Conservation (phyloP, 2,113 vertebrate genomes). For the Nicator chloris region DNA sequence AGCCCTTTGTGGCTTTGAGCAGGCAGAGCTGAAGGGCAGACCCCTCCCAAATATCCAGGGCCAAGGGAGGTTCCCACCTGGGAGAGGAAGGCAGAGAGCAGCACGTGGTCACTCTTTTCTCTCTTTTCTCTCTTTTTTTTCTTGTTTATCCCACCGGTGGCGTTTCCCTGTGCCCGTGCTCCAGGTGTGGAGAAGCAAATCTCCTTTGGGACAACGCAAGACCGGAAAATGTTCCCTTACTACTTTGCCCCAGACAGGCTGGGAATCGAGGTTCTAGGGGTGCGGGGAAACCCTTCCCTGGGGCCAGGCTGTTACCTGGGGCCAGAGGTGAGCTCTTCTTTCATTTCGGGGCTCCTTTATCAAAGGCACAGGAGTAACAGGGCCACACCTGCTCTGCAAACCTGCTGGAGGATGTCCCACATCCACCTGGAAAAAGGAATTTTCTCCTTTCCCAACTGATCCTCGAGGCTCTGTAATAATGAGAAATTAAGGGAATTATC, state of each 20-base stretch:
- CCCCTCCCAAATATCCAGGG: background rate
- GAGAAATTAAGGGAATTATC: background rate
- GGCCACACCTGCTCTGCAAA: background rate
- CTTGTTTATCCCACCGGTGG: background rate
- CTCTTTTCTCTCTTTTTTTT: too few species aligned
- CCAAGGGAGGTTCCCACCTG: background rate
- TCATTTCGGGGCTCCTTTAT: rapidly evolving
- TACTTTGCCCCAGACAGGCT: conserved; percentile 54
- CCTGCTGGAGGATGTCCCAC: background rate
- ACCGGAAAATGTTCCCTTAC: conserved; percentile 71
- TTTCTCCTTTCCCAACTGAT: background rate
- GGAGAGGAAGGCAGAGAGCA: background rate
- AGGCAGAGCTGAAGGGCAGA: background rate
- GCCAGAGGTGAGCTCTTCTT: conserved; percentile 66
- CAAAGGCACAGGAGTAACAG: rapidly evolving
- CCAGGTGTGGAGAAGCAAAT: background rate
- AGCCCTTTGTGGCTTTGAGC: background rate
- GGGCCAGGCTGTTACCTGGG: conserved; percentile 79
- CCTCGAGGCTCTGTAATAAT: background rate
- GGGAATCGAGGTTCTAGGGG: conserved; percentile 49
- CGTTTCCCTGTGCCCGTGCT: background rate
- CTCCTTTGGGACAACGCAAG: conserved; percentile 73
- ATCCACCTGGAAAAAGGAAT: background rate
- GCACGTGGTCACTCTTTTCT: background rate
- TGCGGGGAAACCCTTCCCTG: background rate